Base-by-base conservation (phyloP, 2,797 vertebrate genomes). In the Neosilurus mollespiculum region DNA sequence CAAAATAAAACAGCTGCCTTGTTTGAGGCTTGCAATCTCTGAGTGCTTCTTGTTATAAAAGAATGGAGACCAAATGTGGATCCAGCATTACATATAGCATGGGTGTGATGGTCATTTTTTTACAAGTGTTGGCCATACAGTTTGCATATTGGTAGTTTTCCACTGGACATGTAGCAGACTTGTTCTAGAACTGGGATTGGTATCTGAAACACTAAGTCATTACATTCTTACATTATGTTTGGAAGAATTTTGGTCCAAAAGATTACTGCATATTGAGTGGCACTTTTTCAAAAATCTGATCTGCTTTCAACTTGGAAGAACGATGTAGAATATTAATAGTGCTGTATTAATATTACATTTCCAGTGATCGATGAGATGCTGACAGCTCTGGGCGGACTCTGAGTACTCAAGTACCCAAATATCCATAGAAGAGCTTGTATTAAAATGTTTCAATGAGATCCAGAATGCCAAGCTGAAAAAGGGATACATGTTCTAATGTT, bases 281-380 rank as follows among this genome's bases (percentile, higher is more conserved):
- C 75, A 76, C 30, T 37, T 58, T 76, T 18, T 59, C 54, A 77
- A 24, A 61, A 77, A 62, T 62, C 58, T n/a, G 34, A 77, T 49
- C 34, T 62, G 34, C 20, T 61, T 61, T 62, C 58, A 61, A 24
- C 12, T 24, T 53, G 43, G 8, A 53, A 66, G 59, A 65, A 43
- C 49, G 26, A 20, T 66, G 77, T 37, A 20, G 20, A 80, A 54
- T 67, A 80, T 80, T 66, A 67, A 67, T 54, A 34, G 64, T 12
- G 26, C 51, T 67, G 12, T 49, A 77, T 80, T 56, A 80, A 56
- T 56, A 66, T 30, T 67, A 67, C 24, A 67, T 54, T 67, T 80
- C 58, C 58, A 77, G 34, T 37, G 22, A 77, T 61, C 43, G 34
- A 24, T 77, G 12, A 62, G 34, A n/a, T 24, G 3, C 75, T 15